Evolutionary conservation across 2,113 vertebrate genomes (phyloP).

Genomic region (Rostratula benghalensis): DNA sequence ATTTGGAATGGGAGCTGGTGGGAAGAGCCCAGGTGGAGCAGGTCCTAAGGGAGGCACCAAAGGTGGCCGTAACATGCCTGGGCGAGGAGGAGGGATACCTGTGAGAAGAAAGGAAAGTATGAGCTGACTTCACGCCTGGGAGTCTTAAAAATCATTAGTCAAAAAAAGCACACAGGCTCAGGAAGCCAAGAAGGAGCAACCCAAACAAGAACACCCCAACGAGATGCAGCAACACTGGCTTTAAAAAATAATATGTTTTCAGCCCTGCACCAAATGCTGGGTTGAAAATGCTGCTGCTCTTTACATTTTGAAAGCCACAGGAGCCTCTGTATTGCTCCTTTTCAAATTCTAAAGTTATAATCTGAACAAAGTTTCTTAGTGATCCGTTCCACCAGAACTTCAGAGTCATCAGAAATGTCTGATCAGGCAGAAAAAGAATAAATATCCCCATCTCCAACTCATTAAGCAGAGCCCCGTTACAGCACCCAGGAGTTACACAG

Average conservation of each 20-base stretch:
- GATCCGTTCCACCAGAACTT: neutral
- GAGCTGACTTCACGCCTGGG: neutral
- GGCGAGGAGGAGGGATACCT: slow-evolving; percentile 96
- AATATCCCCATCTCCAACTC: neutral
- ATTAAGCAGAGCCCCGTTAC: neutral
- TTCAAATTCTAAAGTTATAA: neutral
- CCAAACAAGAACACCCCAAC: neutral
- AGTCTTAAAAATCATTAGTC: neutral
- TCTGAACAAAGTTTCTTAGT: neutral
- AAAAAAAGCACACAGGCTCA: neutral
- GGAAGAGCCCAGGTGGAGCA: slow-evolving; percentile 87
- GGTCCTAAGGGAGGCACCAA: slow-evolving; percentile 84
- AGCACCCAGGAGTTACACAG: neutral
- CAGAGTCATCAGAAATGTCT: neutral
- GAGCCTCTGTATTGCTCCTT: neutral
- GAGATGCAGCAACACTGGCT: neutral
- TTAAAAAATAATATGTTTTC: neutral
- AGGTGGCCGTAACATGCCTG: slow-evolving; percentile 85
- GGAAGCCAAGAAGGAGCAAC: neutral
- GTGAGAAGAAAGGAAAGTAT: neutral
- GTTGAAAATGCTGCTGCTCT: neutral
- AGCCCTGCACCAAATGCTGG: neutral
- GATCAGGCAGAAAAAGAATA: neutral
- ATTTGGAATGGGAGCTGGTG: slow-evolving; percentile 83
- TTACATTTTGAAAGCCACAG: neutral